Conservation (phyloP, 2,888 invertebrate species). For the Dryococelus australis region DNA sequence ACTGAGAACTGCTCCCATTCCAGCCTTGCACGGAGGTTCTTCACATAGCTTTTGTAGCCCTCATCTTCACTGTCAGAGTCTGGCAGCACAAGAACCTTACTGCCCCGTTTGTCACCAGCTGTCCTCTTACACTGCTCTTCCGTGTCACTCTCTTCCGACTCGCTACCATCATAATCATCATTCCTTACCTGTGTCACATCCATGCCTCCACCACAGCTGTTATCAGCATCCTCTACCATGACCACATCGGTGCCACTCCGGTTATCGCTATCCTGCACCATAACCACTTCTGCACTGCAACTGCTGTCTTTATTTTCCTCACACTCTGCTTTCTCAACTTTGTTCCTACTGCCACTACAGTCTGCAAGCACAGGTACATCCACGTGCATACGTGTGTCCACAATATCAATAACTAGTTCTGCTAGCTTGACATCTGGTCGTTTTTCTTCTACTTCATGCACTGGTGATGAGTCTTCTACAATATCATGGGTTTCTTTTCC, state of each 20-base stretch:
- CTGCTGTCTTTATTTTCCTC: slow-evolving; percentile 43
- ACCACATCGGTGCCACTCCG: neutral
- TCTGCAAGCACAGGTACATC: too few species aligned
- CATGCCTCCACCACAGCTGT: neutral
- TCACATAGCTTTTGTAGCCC: slow-evolving; percentile 62
- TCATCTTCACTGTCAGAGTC: slow-evolving; percentile 72
- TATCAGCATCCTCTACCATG: neutral
- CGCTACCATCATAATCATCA: slow-evolving; percentile 48
- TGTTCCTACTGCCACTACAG: too few species aligned
- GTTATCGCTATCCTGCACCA: neutral
- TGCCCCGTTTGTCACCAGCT: slow-evolving; percentile 37
- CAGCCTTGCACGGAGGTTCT: slow-evolving; percentile 65
- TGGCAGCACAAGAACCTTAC: slow-evolving; percentile 67
- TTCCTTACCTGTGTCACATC: slow-evolving; percentile 51
- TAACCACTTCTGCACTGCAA: slow-evolving; percentile 30
- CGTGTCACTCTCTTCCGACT: slow-evolving; percentile 44
- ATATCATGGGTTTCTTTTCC: slow-evolving; percentile 32
- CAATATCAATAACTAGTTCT: neutral
- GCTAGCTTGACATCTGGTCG: neutral
- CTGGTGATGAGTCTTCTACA: neutral
- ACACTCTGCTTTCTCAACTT: neutral
- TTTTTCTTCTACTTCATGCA: neutral
- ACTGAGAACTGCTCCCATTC: slow-evolving; percentile 67
- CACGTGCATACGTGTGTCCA: too few species aligned
- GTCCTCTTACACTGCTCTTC: slow-evolving; percentile 37